Evolutionary conservation across 2,888 invertebrate species (phyloP), one percentile per base, ranked within the genome.

Genomic region (Drosophila dives): DNA sequence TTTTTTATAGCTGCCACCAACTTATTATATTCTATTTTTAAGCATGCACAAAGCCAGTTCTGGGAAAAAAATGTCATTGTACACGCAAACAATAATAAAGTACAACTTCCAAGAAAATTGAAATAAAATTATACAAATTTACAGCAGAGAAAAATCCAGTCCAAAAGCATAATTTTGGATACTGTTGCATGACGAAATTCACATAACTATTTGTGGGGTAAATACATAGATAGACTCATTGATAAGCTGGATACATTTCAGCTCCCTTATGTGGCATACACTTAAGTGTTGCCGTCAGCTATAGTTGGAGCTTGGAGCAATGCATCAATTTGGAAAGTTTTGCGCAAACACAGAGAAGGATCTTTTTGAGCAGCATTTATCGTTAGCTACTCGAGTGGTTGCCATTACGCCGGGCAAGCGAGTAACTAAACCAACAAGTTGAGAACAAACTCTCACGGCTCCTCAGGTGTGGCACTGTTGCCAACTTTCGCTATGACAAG

Each of bases 281-380:
- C 12, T 15, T 32, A 32, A 36, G 15, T n/a, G 65, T 23, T 32
- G 48, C 32, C 50, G 33, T 26, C 8, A 32, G 72, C 23, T 23
- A 29, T 36, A 45, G 20, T 45, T 32, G 66, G 62, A n/a, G 38
- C 26, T 20, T 63, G 61, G 48, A 23, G 61, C 54, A 49, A 51
- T 65, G 74, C 59, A 78, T 77, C 64, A 69, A 73, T 69, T 69
- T 62, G 51, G 32, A 74, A 78, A 77, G 65, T 77, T 76, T 62
- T 55, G 48, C 38, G n/a, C 40, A 49, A 50, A 53, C 36, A 29
- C 26, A 23, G 23, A 23, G 23, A 61, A n/a, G 48, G 49, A 64
- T 62, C 40, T 40, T n/a, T 40, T 20, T 29, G 51, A 58, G 67
- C 32, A 58, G n/a, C 48, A 56, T 34, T 53, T 56, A 56, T 56